Base-by-base conservation (phyloP, 2,888 invertebrate species). In the Listrodromus nycthemerus region DNA sequence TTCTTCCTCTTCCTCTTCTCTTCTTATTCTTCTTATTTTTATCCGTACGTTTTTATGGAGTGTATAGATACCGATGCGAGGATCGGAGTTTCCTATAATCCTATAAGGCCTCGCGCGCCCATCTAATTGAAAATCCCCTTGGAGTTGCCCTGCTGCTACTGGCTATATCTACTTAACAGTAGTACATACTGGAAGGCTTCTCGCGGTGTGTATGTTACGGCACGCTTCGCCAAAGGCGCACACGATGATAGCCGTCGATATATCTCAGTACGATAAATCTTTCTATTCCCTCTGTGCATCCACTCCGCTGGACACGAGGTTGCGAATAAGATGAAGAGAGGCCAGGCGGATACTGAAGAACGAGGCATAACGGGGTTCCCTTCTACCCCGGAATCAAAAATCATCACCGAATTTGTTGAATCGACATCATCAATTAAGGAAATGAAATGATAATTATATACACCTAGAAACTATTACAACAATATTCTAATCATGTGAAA, bases 81-180 rank as follows among this genome's bases (percentile, higher is more conserved):
- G 67, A 77, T 67, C 30, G 10, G 58, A 65, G 52, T 84, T 84
- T 81, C 55, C 84, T 74, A 70, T 19, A 80, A 78, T 65, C 80
- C 37, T 79, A 81, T 78, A 81, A 78, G 78, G 84, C 84, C 69
- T 61, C 61, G 30, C 70, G 81, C 71, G 63, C 77, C 74, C 80
- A 70, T 77, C 80, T 80, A 81, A 84, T 84, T 84, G 84, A 84
- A 84, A 81, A 81, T 75, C 81, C 81, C 48, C 78, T 78, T 66
- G 74, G 55, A 78, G 65, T 19, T 41, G 69, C 74, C 16, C 27
- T n/a, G 61, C 61, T 61, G 7, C 27, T 61, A 61, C 61, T 61
- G 61, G 70, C 8, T 70, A 55, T 30, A 50, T 75, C 65, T 75
- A 41, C 55, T 66, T 24, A 37, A 33, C 37, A 41, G 65, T 37